Base-by-base conservation (phyloP, 1,140 invertebrate genomes). In the Ceratosolen fusciceps region DNA sequence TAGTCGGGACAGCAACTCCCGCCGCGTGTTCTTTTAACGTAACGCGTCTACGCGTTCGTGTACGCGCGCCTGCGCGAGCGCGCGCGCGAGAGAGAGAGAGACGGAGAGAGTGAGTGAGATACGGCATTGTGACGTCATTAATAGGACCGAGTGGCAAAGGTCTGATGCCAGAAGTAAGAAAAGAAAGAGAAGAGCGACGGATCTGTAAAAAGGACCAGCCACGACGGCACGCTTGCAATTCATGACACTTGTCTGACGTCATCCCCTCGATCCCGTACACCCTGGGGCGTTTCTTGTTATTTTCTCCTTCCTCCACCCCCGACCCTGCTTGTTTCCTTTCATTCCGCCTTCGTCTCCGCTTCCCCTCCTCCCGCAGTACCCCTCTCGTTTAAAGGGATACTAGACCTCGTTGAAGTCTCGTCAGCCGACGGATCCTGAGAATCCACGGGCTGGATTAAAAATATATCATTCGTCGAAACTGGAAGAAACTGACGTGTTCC, bases 81-180 rank as follows among this genome's bases (percentile, higher is more conserved):
- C 21, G 1, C 3, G 37, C 10, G 14, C 19, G 39, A 19, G 21
- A 56, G 3, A 39, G 70, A 72, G 54, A 62, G 47, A 3, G 37
- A 3, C 14, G 26, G 16, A 26, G 16, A 49, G 2, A n/a, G 31
- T 39, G n/a, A n/a, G n/a, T n/a, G n/a, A n/a, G n/a, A n/a, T n/a
- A n/a, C 29, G 58, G 76, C 37, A 67, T 79, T 79, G 67, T 67
- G 71, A 74, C 73, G 77, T 43, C 70, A 74, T 79, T 79, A 79
- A 47, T 70, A 54, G 58, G 47, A 37, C 47, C 52, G n/a, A n/a
- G n/a, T n/a, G 65, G 70, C 75, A 58, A 77, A n/a, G 31, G 21
- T 37, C 52, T 37, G n/a, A 65, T 70, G 52, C 24, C 52, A 37
- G n/a, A 65, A 58, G 52, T 31, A 47, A 62, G 37, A 60, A 37